A percentile compares a stretch with the other conserved stretches of the same genome.
These are phyloP conservation scores for Sylvia atricapilla DNA, from an alignment of 2,113 vertebrate species.

Conservation along the genomic window DNA sequence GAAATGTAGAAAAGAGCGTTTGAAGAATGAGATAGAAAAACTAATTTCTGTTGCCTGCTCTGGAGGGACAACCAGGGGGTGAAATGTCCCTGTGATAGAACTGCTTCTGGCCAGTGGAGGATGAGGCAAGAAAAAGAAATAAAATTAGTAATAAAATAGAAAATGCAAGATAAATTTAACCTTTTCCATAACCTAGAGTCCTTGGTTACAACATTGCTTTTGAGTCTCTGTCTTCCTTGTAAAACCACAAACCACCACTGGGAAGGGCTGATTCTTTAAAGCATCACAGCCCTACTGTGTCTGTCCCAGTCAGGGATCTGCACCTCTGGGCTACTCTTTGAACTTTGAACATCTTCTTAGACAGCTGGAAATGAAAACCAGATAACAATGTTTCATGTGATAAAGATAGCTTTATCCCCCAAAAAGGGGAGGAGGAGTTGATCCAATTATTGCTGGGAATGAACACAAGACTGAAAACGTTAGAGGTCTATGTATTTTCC, in stretches of 20 bases:
- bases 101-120: not conserved
- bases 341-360: not conserved
- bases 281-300: too few species aligned
- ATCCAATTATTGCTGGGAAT: not conserved
- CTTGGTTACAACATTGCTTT: not conserved
- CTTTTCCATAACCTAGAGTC: not conserved
- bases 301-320: not conserved
- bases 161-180: not conserved
- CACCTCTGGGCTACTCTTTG: not conserved
- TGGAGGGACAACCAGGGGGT: accelerated
- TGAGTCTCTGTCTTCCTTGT: not conserved
- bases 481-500: not conserved
- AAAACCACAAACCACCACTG: not conserved
- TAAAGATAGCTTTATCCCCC: not conserved
- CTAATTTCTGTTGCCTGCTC: not conserved
- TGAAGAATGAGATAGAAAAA: not conserved
- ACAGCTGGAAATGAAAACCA: not conserved
- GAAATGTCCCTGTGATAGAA: not conserved
- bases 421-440: not conserved
- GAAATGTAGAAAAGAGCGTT: not conserved
- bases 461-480: not conserved
- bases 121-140: not conserved
- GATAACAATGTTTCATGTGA: accelerated
- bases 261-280: not conserved
- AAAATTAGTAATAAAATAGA: not conserved